Conservation (phyloP, 2,888 invertebrate species). For the Dorcus parallelipipedus region DNA sequence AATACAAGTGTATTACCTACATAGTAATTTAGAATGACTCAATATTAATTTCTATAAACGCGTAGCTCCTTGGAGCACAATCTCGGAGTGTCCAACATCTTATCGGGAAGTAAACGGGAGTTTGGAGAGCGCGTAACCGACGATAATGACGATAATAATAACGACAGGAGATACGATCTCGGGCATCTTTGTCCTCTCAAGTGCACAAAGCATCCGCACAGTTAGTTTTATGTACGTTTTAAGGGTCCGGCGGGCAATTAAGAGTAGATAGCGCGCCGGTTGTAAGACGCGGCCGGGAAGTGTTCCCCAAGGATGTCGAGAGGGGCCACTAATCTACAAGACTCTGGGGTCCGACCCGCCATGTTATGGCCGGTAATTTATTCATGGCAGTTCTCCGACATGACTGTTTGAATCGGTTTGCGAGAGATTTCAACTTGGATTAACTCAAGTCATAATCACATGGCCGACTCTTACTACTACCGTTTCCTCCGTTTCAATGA, state of each 20-base stretch:
- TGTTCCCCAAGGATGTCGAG: constrained; percentile 43
- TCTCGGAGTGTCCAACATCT: constrained; percentile 17
- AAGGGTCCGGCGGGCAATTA: constrained; percentile 36
- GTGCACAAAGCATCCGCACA: constrained; percentile 38
- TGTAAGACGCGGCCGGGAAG: constrained; percentile 45
- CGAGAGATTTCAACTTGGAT: constrained; percentile 48
- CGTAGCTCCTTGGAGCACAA: no score
- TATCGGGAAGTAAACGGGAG: constrained; percentile 21
- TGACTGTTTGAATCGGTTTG: constrained; percentile 46
- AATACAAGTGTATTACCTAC: no score
- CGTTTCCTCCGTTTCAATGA: not conserved
- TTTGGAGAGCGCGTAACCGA: not conserved
- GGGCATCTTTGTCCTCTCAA: constrained; percentile 33
- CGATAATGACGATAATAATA: constrained; percentile 29
- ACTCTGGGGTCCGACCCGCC: constrained; percentile 38
- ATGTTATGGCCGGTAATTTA: constrained; percentile 44
- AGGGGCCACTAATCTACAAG: constrained; percentile 42
- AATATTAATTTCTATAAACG: no score
- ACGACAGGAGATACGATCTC: constrained; percentile 29
- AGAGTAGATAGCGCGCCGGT: constrained; percentile 32
- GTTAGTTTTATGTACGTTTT: constrained; percentile 42
- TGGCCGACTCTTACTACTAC: constrained; percentile 19
- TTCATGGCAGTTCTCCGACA: constrained; percentile 46
- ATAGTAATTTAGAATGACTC: no score
- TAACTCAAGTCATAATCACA: constrained; percentile 46